Percentiles rank a stretch among this genome's conserved stretches.
phyloP scores from a whole-genome alignment of 2,797 vertebrate genomes.

The Falco novaeseelandiae region DNA sequence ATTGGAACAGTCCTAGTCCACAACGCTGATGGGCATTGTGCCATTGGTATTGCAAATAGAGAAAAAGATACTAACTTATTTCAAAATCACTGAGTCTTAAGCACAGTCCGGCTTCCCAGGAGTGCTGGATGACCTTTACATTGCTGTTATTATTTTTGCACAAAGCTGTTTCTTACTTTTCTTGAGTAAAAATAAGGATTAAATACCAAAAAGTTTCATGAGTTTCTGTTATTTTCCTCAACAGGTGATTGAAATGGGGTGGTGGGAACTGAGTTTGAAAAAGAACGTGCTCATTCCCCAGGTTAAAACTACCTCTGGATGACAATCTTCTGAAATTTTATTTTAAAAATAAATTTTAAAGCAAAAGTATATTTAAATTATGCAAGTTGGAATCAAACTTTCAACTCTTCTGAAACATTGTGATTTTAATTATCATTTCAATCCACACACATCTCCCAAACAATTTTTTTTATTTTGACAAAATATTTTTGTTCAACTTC shows the following conservation, averaged over 20 bases:
- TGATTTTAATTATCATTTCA: neutral
- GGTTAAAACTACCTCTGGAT: neutral
- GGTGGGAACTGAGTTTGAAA: neutral
- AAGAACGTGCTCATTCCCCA: fast-evolving
- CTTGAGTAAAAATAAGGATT: neutral
- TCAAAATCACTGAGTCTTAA: neutral
- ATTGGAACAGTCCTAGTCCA: neutral
- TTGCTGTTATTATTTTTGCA: neutral
- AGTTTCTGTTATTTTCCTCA: neutral
- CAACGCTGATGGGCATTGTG: neutral
- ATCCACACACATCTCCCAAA: neutral
- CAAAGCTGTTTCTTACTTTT: neutral
- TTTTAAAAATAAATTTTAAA: neutral
- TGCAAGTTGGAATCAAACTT: neutral
- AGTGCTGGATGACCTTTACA: neutral
- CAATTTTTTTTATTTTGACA: neutral
- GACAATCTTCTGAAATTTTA: neutral
- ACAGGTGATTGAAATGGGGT: neutral
- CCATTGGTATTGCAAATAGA: neutral
- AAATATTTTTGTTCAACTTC: neutral
- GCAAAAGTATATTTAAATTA: neutral
- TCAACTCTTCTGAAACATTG: neutral
- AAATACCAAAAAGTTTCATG: neutral
- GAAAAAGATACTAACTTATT: neutral
- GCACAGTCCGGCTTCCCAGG: neutral